These are phyloP conservation scores for Elysia crispata DNA, from an alignment of 2,888 invertebrate species.

Conservation along the genomic window DNA sequence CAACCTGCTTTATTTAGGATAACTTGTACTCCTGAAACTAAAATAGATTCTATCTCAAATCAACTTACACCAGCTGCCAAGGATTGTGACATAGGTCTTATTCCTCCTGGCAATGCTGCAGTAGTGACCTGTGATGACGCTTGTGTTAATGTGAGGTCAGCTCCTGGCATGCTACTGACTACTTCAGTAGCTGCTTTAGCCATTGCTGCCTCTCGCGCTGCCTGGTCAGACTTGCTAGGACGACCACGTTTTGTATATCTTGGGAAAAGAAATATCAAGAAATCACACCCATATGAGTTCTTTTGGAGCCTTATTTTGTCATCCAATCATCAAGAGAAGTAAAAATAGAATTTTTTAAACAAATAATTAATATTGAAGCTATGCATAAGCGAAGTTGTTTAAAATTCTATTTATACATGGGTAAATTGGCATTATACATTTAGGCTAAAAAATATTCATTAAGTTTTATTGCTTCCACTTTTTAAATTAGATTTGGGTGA, in stretches of 20 bases:
- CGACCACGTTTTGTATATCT: conserved; percentile 56
- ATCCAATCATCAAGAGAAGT: no score
- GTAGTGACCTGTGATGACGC: not conserved
- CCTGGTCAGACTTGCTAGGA: conserved; percentile 59
- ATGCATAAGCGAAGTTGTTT: no score
- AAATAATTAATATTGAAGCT: no score
- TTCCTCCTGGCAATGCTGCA: not conserved
- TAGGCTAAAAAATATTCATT: no score
- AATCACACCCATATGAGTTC: not conserved
- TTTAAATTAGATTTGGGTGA: no score
- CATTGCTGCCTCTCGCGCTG: conserved; percentile 52
- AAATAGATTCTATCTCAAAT: not conserved
- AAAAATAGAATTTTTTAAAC: no score
- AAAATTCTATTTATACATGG: no score
- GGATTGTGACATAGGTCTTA: not conserved
- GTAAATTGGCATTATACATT: no score
- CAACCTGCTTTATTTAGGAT: no score
- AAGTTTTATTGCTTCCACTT: no score
- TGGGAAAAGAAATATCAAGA: not conserved
- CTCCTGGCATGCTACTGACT: not conserved
- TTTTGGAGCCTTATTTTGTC: not conserved
- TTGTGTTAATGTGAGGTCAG: not conserved
- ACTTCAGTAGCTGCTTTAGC: conserved; percentile 47
- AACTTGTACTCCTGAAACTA: no score
- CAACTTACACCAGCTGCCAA: not conserved